Evolutionary conservation across 2,888 invertebrate species (phyloP).

Genomic region (Argynnis bischoffii): DNA sequence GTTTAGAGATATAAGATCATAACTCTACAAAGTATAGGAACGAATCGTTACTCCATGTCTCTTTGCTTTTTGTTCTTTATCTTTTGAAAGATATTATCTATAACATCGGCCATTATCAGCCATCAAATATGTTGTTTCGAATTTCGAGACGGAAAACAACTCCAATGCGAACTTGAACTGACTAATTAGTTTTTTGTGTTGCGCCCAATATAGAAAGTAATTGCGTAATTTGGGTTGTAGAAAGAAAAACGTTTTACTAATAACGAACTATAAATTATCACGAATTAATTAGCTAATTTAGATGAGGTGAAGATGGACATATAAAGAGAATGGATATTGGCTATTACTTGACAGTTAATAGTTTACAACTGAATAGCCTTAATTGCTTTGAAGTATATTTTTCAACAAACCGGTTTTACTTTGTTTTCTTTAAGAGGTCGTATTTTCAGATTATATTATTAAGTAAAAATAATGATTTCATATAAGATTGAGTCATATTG

Average conservation of each 20-base stretch:
- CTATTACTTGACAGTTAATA: slow-evolving; percentile 4
- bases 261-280: neutral
- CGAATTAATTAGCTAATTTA: neutral
- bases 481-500: no score
- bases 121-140: slow-evolving; percentile 36
- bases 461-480: no score
- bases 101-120: slow-evolving; percentile 34
- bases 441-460: no score
- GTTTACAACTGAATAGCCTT: neutral
- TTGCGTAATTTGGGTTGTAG: slow-evolving; percentile 23
- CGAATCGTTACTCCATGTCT: slow-evolving; percentile 11
- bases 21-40: neutral
- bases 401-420: neutral
- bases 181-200: slow-evolving; percentile 33
- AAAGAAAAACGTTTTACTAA: slow-evolving; percentile 7
- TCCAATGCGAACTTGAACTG: slow-evolving; percentile 26
- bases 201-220: slow-evolving; percentile 29
- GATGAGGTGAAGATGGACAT: slow-evolving; percentile 1
- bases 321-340: neutral
- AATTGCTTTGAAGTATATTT: neutral
- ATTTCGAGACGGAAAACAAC: slow-evolving; percentile 35
- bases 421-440: neutral
- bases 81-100: slow-evolving; percentile 35
- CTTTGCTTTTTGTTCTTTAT: slow-evolving; percentile 34
- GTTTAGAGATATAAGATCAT: neutral